Evolutionary conservation across 2,113 vertebrate genomes (phyloP).

Genomic region (Perccottus glenii): DNA sequence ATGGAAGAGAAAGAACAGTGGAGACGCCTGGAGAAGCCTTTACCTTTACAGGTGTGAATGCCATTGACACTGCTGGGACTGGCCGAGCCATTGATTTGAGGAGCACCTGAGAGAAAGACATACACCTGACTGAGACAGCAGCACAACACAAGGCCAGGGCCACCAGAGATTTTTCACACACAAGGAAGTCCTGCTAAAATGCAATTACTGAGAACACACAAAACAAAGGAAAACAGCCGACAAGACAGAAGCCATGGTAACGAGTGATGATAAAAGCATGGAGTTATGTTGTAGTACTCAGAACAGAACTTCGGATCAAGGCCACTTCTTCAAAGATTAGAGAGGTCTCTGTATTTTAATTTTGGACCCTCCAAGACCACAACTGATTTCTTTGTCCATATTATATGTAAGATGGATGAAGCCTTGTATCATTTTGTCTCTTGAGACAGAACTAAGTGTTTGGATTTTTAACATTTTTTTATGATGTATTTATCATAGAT

Average conservation of each 20-base stretch:
- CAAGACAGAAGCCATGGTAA: constrained; percentile 19
- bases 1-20: too few relatives aligned
- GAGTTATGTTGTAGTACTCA: background rate
- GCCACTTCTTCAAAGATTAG: too few relatives aligned
- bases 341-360: too few relatives aligned
- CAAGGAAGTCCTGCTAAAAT: background rate
- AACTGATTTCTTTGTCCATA: too few relatives aligned
- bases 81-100: constrained; percentile 77
- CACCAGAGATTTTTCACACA: background rate
- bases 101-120: constrained; percentile 75
- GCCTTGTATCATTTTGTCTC: too few relatives aligned
- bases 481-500: too few relatives aligned
- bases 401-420: too few relatives aligned
- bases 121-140: constrained; percentile 52
- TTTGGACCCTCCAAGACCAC: too few relatives aligned
- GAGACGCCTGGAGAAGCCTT: constrained; percentile 63
- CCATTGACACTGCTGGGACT: constrained; percentile 92
- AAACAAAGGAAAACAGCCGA: background rate
- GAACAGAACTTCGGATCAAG: too few relatives aligned
- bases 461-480: too few relatives aligned
- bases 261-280: background rate
- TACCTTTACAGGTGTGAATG: constrained; percentile 99
- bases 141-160: constrained; percentile 1
- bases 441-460: too few relatives aligned
- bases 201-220: background rate